Conservation (phyloP, 2,888 invertebrate species). For the Leptopilina drosophilae region DNA sequence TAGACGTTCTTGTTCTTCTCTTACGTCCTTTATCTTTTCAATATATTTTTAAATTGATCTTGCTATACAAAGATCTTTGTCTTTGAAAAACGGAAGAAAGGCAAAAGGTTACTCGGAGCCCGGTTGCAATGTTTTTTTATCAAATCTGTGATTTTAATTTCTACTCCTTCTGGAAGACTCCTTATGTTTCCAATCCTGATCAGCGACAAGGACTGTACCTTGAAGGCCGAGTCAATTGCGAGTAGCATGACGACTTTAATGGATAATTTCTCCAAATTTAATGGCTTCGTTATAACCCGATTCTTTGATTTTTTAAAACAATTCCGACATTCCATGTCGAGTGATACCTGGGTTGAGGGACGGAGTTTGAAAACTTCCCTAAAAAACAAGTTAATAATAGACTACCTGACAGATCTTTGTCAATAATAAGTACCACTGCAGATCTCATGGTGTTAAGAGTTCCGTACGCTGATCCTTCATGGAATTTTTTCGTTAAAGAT, state of each 20-base stretch:
- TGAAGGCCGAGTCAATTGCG: conserved; percentile 40
- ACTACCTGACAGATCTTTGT: neutral
- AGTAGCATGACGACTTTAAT: conserved; percentile 24
- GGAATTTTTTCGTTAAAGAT: conserved; percentile 13
- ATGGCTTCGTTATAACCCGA: conserved; percentile 27
- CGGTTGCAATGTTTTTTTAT: conserved; percentile 41
- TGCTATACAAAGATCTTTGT: conserved; percentile 31
- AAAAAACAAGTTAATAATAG: conserved; percentile 43
- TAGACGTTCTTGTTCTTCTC: conserved; percentile 8
- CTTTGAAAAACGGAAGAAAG: neutral
- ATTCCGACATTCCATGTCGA: conserved; percentile 48
- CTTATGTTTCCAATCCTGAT: conserved; percentile 44
- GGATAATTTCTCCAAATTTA: conserved; percentile 40
- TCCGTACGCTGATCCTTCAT: conserved; percentile 5
- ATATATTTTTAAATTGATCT: conserved; percentile 32
- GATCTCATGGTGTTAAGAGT: neutral
- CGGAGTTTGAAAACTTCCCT: conserved; percentile 48
- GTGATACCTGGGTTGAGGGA: conserved; percentile 48
- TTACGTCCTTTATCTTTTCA: neutral
- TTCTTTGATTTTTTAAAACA: conserved; percentile 41
- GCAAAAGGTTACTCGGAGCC: conserved; percentile 30
- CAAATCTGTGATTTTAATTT: conserved; percentile 37
- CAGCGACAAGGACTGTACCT: conserved; percentile 44
- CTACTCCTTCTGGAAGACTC: neutral
- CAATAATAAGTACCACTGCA: neutral